Percentiles rank a stretch among this genome's conserved stretches.
These are phyloP conservation scores for Mus spretus DNA, from an alignment of 2,797 vertebrate species.

Conservation along the genomic window DNA sequence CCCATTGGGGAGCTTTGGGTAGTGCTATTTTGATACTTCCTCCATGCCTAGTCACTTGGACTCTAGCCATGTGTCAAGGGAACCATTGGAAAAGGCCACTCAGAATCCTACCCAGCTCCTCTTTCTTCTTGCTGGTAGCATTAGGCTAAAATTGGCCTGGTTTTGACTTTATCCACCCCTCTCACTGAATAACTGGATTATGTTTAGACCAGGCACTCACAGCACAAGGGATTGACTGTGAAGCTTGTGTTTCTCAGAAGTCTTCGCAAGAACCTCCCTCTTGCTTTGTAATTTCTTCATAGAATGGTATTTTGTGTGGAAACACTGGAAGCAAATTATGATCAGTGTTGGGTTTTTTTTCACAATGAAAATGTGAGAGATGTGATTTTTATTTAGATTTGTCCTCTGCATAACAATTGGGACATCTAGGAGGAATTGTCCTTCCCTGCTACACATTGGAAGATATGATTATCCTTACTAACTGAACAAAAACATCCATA, in stretches of 20 bases:
- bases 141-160: conserved; percentile 74
- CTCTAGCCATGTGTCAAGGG: conserved; percentile 67
- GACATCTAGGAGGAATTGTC: not conserved
- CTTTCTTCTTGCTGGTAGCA: conserved; percentile 69
- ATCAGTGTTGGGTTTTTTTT: conserved; percentile 35
- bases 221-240: conserved; percentile 46
- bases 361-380: conserved; percentile 53
- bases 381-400: conserved; percentile 62
- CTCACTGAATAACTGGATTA: conserved; percentile 67
- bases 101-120: conserved; percentile 60
- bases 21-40: conserved; percentile 67
- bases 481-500: conserved; percentile 34
- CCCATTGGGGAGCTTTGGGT: conserved; percentile 49
- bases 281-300: not conserved
- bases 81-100: conserved; percentile 77
- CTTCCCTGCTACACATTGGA: conserved; percentile 16
- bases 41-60: conserved; percentile 60
- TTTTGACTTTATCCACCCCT: conserved; percentile 65
- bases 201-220: conserved; percentile 67
- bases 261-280: conserved; percentile 12
- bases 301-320: conserved; percentile 60
- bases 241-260: conserved; percentile 48
- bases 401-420: not conserved
- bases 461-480: conserved; percentile 10
- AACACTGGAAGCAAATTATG: conserved; percentile 40